Conservation (phyloP, 2,797 vertebrate genomes). For the Poeciliopsis infans region DNA sequence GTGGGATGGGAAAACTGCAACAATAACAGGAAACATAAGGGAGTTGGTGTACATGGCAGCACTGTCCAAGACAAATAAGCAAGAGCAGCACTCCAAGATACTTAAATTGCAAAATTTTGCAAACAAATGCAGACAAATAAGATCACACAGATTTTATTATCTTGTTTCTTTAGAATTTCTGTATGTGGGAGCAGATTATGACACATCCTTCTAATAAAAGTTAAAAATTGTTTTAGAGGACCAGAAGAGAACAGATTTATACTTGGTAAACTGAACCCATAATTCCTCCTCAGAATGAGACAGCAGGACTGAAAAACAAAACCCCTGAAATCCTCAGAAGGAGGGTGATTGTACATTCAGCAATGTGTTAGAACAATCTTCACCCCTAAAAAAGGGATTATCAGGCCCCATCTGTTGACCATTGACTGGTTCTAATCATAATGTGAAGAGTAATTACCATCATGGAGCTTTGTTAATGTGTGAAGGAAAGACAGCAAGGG, state of each 20-base stretch:
- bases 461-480: constrained; percentile 74
- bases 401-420: constrained; percentile 79
- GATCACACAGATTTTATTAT: constrained; percentile 43
- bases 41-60: constrained; percentile 53
- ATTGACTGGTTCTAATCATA: constrained; percentile 74
- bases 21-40: constrained; percentile 74
- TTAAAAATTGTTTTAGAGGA: constrained; percentile 10
- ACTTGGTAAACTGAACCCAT: constrained; percentile 23
- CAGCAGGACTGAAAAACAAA: constrained; percentile 34
- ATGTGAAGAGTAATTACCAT: constrained; percentile 74
- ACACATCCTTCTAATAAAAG: constrained; percentile 28
- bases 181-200: constrained; percentile 20
- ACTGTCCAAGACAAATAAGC: constrained; percentile 69
- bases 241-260: neutral
- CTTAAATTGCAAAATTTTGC: constrained; percentile 52
- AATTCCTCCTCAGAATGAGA: constrained; percentile 24
- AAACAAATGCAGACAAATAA: constrained; percentile 63
- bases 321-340: constrained; percentile 36
- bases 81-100: constrained; percentile 44
- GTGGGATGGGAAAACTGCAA: constrained; percentile 64
- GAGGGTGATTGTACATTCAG: constrained; percentile 70
- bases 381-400: constrained; percentile 66
- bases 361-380: constrained; percentile 65
- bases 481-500: constrained; percentile 75
- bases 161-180: constrained; percentile 27